These are phyloP conservation scores for Heliornis fulica DNA, from an alignment of 2,113 vertebrate genomes.

Conservation along the genomic window DNA sequence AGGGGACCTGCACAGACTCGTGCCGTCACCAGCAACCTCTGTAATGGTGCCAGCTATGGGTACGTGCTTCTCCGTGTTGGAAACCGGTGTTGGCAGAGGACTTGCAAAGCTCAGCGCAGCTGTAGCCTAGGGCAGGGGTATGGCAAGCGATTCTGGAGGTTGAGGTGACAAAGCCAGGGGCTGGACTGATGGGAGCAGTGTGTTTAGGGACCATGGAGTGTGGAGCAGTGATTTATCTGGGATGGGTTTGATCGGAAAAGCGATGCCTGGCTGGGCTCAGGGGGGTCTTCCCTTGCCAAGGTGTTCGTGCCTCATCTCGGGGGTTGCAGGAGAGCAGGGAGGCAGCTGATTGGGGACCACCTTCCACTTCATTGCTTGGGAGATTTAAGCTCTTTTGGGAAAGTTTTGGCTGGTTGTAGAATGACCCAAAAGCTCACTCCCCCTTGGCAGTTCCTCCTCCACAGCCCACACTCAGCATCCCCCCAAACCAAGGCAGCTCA, in stretches of 20 bases:
- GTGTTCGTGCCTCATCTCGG: accelerated
- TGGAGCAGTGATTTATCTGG: background rate
- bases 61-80: accelerated
- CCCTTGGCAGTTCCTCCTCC: background rate
- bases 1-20: accelerated
- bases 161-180: background rate
- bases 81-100: background rate
- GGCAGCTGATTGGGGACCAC: too few relatives aligned
- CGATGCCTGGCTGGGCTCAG: accelerated
- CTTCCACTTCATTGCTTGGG: background rate
- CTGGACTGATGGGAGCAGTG: accelerated
- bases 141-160: background rate
- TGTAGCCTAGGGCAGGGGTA: background rate
- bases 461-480: background rate
- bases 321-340: background rate
- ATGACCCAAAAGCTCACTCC: background rate
- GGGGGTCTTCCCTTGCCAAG: background rate
- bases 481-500: background rate
- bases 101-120: background rate
- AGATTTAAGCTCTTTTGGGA: background rate
- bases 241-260: background rate
- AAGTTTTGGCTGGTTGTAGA: constrained; percentile 20
- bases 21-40: background rate
- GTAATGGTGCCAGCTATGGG: background rate
- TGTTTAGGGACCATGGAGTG: accelerated